Percentiles rank a stretch among this genome's conserved stretches.
Evolutionary conservation across 2,888 invertebrate species (phyloP).

Genomic region (Biston stratarius): DNA sequence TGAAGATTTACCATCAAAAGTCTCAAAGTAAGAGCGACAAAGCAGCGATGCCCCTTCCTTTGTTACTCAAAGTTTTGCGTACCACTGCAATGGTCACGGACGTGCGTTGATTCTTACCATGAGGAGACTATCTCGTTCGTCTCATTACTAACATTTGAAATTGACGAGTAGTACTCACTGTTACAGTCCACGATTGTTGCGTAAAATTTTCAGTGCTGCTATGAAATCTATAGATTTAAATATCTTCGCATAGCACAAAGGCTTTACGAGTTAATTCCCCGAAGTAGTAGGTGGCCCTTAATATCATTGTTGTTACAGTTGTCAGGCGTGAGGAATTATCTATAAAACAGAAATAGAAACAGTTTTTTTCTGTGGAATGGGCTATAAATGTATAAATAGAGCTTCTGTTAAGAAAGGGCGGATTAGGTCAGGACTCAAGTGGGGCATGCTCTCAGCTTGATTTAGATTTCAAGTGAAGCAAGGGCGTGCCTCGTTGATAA

Average conservation of each 20-base stretch:
- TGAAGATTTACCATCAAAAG: too few relatives aligned
- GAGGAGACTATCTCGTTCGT: too few relatives aligned
- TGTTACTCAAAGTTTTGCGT: too few relatives aligned
- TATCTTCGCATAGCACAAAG: constrained; percentile 23
- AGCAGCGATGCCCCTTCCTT: too few relatives aligned
- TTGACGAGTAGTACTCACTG: too few relatives aligned
- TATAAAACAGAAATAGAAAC: constrained; percentile 38
- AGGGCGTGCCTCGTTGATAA: constrained; percentile 27
- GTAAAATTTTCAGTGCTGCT: too few relatives aligned
- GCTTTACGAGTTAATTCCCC: constrained; percentile 38
- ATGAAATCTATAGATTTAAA: too few relatives aligned
- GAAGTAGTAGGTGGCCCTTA: constrained; percentile 29
- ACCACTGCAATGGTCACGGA: too few relatives aligned
- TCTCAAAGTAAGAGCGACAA: too few relatives aligned
- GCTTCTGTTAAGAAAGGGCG: constrained; percentile 37
- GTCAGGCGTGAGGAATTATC: constrained; percentile 38
- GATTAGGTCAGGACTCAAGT: constrained; percentile 46
- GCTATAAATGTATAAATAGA: constrained; percentile 48
- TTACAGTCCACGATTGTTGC: too few relatives aligned
- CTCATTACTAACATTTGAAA: too few relatives aligned
- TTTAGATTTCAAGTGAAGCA: constrained; percentile 42
- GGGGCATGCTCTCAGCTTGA: constrained; percentile 35
- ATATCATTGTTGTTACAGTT: constrained; percentile 46
- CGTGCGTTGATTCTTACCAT: too few relatives aligned
- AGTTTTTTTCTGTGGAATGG: constrained; percentile 37